These are phyloP conservation scores for Acropternis orthonyx DNA, from an alignment of 2,797 vertebrate genomes.

Conservation along the genomic window DNA sequence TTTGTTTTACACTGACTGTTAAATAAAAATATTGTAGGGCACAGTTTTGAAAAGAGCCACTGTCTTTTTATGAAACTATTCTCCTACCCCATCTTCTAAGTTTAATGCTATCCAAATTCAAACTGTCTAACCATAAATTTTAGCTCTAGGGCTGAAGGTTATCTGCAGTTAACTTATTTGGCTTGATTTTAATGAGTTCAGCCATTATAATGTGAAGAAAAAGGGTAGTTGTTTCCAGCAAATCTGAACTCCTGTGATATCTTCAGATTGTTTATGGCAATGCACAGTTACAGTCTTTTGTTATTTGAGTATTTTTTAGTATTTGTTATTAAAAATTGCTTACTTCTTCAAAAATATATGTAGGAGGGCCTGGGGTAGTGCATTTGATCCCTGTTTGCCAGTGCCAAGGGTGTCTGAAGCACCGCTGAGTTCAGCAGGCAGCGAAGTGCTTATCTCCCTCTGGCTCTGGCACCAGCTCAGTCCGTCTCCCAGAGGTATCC, in stretches of 20 bases:
- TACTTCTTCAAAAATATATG: neutral
- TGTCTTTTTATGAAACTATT: neutral
- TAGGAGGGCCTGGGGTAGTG: neutral
- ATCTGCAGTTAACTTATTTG: neutral
- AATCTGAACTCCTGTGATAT: neutral
- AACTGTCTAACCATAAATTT: neutral
- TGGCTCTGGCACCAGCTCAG: neutral
- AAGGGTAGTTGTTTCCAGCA: neutral
- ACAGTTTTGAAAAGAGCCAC: neutral
- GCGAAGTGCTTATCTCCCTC: neutral
- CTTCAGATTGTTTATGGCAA: neutral
- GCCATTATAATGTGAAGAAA: neutral
- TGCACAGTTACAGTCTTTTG: neutral
- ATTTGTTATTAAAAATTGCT: neutral
- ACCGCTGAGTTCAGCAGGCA: neutral
- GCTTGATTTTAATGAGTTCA: neutral
- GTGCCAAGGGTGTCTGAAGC: neutral
- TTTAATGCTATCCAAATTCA: neutral
- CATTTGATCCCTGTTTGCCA: neutral
- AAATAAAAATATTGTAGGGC: constrained; percentile 6
- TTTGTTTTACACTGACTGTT: neutral
- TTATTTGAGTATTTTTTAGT: neutral
- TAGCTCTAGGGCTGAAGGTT: neutral
- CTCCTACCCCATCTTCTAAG: neutral
- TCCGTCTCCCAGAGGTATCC: neutral